Conservation (phyloP, 2,113 vertebrate genomes). For the Bombycilla garrulus region DNA sequence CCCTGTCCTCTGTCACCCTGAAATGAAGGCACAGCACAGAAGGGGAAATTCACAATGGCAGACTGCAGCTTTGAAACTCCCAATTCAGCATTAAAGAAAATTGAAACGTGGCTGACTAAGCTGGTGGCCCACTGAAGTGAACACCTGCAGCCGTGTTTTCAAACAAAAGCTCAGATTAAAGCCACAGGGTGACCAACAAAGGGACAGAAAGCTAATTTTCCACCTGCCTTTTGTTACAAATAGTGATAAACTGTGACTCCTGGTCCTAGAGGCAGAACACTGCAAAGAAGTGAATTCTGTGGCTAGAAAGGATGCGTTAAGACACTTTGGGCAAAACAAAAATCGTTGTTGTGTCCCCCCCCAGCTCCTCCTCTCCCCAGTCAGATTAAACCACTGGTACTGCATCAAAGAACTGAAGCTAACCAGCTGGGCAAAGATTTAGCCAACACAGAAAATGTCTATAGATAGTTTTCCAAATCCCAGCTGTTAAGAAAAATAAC, state of each 20-base stretch:
- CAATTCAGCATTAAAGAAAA: background rate
- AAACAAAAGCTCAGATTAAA: background rate
- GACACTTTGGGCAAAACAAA: background rate
- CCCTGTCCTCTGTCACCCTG: accelerated
- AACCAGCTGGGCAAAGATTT: background rate
- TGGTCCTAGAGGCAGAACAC: background rate
- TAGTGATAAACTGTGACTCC: background rate
- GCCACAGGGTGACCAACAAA: background rate
- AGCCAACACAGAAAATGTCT: background rate
- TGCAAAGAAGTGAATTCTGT: background rate
- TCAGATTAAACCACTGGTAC: background rate
- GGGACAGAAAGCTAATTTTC: background rate
- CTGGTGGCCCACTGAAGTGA: background rate
- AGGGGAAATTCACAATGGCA: background rate
- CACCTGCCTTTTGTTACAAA: background rate
- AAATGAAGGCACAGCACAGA: background rate
- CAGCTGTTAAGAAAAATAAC: background rate
- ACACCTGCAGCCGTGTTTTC: background rate
- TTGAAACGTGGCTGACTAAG: background rate
- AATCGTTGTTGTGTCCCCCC: background rate
- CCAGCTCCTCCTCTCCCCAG: background rate
- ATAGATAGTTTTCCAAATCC: background rate
- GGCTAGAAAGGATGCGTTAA: background rate
- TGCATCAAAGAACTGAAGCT: background rate
- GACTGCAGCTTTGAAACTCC: background rate